A percentile compares a stretch with the other conserved stretches of the same genome.
Conservation (phyloP, 2,797 vertebrate species). For the Anguilla obscura region DNA sequence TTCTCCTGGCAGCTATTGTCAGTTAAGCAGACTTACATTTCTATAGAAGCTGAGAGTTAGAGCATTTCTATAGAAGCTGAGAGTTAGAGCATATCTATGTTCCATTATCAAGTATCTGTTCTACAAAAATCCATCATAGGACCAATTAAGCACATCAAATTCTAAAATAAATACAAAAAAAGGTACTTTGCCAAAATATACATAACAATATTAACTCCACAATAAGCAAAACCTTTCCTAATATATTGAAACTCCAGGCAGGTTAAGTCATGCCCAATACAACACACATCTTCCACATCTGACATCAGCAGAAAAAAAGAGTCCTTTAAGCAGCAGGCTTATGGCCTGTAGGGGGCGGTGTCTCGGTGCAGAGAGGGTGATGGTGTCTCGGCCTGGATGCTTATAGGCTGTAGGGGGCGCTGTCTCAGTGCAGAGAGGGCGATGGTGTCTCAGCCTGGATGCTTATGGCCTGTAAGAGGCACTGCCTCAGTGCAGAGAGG, state of each 20-base stretch:
- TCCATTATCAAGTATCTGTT: conserved; percentile 31
- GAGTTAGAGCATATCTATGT: not conserved
- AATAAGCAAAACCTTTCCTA: conserved; percentile 22
- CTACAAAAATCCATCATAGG: not conserved
- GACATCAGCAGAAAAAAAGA: conserved; percentile 14
- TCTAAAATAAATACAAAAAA: conserved; percentile 51
- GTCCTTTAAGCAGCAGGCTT: conserved; percentile 39
- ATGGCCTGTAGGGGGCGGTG: no score
- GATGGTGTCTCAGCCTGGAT: not conserved
- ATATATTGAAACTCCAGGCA: conserved; percentile 35
- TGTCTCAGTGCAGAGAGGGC: not conserved
- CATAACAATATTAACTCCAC: conserved; percentile 36
- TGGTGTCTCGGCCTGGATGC: no score
- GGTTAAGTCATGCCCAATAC: conserved; percentile 23
- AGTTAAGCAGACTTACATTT: not conserved
- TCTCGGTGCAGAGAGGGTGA: conserved; percentile 68
- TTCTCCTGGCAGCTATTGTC: conserved; percentile 13
- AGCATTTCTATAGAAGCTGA: not conserved
- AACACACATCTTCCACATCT: conserved; percentile 1
- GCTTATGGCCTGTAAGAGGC: not conserved
- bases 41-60: not conserved
- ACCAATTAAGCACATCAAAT: conserved; percentile 21
- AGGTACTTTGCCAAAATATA: conserved; percentile 37
- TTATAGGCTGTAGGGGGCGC: no score
- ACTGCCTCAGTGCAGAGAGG: not conserved